phyloP scores from a whole-genome alignment of 2,888 invertebrate genomes.

The Hypomecis atomaria region DNA sequence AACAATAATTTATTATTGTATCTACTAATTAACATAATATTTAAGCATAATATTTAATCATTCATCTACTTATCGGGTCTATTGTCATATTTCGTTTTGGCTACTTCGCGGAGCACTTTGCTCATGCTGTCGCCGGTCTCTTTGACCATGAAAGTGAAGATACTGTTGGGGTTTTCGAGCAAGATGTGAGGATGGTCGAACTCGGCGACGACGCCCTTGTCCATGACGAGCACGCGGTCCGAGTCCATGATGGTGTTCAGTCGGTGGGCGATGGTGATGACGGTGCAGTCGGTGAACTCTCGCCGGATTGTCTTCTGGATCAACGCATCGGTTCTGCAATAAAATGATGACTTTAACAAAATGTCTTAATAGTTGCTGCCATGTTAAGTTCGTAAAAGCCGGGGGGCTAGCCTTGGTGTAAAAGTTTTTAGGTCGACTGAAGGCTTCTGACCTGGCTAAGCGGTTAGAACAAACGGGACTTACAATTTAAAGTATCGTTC shows the following conservation, averaged over 20 bases:
- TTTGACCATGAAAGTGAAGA: conserved; percentile 87
- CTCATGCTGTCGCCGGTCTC: conserved; percentile 85
- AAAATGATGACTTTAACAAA: conserved; percentile 1
- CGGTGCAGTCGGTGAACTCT: conserved; percentile 92
- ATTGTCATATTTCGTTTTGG: conserved; percentile 65
- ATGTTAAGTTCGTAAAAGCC: no score
- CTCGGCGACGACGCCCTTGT: conserved; percentile 89
- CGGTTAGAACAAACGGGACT: no score
- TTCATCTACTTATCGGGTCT: conserved; percentile 12
- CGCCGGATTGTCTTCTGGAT: conserved; percentile 93
- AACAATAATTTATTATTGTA: neutral
- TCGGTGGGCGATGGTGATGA: conserved; percentile 95
- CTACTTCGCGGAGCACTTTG: conserved; percentile 62
- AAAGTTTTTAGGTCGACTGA: no score
- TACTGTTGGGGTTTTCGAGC: conserved; percentile 83
- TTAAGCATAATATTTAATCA: no score
- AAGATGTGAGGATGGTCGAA: conserved; percentile 88
- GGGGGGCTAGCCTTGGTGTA: no score
- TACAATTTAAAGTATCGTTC: no score
- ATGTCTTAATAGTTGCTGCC: neutral
- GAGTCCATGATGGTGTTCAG: conserved; percentile 97
- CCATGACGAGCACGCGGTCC: conserved; percentile 94
- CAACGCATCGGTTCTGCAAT: conserved; percentile 86
- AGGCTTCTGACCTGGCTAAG: no score
- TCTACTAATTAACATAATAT: conserved; percentile 1